Percentiles rank a stretch among this genome's conserved stretches.
Evolutionary conservation across 2,113 vertebrate species (phyloP).

Genomic region (Rhinogobius similis): DNA sequence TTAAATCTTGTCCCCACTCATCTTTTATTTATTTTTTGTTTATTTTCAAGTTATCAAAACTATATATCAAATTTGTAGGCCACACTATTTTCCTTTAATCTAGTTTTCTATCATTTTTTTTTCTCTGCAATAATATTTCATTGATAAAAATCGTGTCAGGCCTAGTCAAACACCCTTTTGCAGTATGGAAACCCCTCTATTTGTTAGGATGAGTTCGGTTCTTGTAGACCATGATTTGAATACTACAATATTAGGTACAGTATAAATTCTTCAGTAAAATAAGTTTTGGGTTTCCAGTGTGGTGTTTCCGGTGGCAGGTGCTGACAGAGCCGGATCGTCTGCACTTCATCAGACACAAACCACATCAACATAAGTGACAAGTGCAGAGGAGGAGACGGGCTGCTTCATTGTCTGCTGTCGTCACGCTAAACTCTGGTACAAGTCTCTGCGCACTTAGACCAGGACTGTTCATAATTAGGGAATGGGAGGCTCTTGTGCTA

Average conservation of each 20-base stretch:
- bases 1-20: too few relatives aligned
- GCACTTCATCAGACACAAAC: conserved; percentile 35
- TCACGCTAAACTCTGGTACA: not conserved
- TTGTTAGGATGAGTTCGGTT: not conserved
- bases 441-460: too few relatives aligned
- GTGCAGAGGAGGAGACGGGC: conserved; percentile 23
- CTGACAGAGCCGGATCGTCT: conserved; percentile 12
- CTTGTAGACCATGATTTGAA: not conserved
- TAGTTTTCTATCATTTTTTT: not conserved
- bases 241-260: not conserved
- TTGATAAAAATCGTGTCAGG: not conserved
- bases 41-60: too few relatives aligned
- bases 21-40: too few relatives aligned
- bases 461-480: too few relatives aligned
- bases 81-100: too few relatives aligned
- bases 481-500: too few relatives aligned
- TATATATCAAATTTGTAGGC: too few relatives aligned
- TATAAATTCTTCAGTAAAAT: not conserved
- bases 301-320: conserved; percentile 7
- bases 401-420: conserved; percentile 6
- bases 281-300: conserved; percentile 30
- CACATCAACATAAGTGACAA: conserved; percentile 58
- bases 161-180: not conserved
- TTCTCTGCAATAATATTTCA: not conserved
- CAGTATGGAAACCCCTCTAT: not conserved